These are phyloP conservation scores for Sternarchorhynchus goeldii DNA, from an alignment of 2,797 vertebrate species.

Conservation along the genomic window DNA sequence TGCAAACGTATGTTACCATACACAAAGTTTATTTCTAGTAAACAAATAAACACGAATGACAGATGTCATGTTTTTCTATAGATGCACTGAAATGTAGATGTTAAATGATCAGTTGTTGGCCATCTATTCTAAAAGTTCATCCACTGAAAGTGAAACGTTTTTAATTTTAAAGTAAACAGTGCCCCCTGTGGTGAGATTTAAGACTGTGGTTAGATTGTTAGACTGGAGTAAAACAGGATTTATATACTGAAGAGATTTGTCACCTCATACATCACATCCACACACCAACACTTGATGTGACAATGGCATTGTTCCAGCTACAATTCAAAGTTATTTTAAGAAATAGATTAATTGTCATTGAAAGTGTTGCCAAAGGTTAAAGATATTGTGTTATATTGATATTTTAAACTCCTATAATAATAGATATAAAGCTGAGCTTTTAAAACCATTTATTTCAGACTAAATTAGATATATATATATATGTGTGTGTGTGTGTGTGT, in stretches of 20 bases:
- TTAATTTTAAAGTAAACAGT: slow-evolving; percentile 52
- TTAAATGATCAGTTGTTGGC: not conserved
- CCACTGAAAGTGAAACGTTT: not conserved
- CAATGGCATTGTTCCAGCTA: not conserved
- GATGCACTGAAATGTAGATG: not conserved
- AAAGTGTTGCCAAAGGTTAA: not conserved
- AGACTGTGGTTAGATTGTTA: not conserved
- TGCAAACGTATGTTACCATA: not conserved
- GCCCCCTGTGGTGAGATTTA: slow-evolving; percentile 44
- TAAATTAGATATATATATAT: no score
- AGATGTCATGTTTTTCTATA: not conserved
- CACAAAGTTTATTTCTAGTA: not conserved
- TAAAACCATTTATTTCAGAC: no score
- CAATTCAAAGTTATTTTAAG: not conserved
- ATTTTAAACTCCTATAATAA: no score
- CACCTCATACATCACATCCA: not conserved
- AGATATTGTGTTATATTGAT: no score
- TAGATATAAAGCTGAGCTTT: no score
- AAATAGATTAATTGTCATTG: not conserved
- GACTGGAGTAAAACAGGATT: no score
- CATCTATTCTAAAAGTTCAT: not conserved
- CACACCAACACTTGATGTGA: not conserved
- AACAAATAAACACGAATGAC: not conserved
- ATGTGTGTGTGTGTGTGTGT: not conserved
- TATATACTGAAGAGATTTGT: not conserved